Evolutionary conservation across 2,888 invertebrate species (phyloP), one percentile per base, ranked within the genome.

Genomic region (Meta bourneti): DNA sequence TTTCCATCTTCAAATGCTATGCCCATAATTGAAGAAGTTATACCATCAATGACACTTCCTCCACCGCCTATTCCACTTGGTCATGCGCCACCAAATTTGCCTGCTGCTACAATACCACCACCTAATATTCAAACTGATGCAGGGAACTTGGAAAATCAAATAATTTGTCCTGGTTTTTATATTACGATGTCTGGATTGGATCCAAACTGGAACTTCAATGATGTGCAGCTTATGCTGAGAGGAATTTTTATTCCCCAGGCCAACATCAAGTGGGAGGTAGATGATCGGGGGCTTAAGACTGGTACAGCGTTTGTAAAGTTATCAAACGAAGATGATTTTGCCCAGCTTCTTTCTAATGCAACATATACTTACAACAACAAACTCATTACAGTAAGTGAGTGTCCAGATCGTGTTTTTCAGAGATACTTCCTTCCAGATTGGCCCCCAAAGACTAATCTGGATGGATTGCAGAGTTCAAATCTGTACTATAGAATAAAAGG

Each of bases 401-500:
- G 87, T 54, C 91, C 91, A 6, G 70, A 78, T 20, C 34, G 6
- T 61, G 54, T 91, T 51, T 49, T 20, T 78, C n/a, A 77, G 7
- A 82, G 70, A 16, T 82, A 83, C 20, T 91, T 91, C 69, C 71
- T 77, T n/a, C 75, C 75, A 70, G 80, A 80, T 20, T 52, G 72
- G 70, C 20, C 81, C 0, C 49, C 77, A 7, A 72, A 75, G 72
- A 19, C 11, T 69, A 49, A 51, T 54, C 8, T 51, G 13, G 49
- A 72, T 74, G 11, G 49, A 11, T 13, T 78, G n/a, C 51, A 82
- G 20, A 69, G 70, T 71, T 34, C 11, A 5, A 81, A 87, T 72
- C 74, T 89, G 11, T 85, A 74, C 49, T 83, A 92, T 7, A 89
- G 49, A 51, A 85, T 98, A 2, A 96, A 96, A 83, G 97, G 97